phyloP scores from a whole-genome alignment of 2,113 vertebrate genomes.

The Bubo blakistoni region DNA sequence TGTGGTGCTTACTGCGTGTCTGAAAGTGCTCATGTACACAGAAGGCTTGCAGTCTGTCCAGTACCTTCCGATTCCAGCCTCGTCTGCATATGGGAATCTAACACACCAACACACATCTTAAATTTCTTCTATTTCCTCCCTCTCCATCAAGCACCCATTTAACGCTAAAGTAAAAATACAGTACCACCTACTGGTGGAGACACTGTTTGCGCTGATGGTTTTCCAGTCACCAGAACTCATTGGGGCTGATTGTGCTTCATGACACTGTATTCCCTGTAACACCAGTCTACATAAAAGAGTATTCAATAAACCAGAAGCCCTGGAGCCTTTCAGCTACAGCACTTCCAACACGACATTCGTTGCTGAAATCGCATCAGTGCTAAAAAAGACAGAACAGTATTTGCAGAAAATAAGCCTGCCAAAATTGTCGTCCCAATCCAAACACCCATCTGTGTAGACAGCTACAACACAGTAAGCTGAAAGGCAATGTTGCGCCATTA shows the following conservation, averaged over 20 bases:
- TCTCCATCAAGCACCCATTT: background rate
- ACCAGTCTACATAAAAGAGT: background rate
- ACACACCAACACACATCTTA: background rate
- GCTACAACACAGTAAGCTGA: background rate
- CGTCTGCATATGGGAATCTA: background rate
- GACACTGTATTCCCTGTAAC: background rate
- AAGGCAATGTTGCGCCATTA: background rate
- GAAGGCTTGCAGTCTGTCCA: background rate
- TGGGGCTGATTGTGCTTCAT: background rate
- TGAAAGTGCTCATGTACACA: background rate
- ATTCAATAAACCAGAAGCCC: background rate
- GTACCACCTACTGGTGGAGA: constrained; percentile 35
- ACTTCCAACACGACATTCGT: background rate
- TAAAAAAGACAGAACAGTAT: background rate
- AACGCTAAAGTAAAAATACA: background rate
- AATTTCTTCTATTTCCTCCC: background rate
- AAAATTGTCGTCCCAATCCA: background rate
- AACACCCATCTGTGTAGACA: background rate
- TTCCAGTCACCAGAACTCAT: background rate
- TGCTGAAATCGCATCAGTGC: background rate
- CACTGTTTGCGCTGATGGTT: background rate
- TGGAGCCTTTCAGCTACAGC: background rate
- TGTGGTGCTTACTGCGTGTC: background rate
- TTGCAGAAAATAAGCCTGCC: background rate
- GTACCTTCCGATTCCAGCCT: background rate